These are phyloP conservation scores for Brachirus orientalis DNA, from an alignment of 2,113 vertebrate species.

Conservation along the genomic window DNA sequence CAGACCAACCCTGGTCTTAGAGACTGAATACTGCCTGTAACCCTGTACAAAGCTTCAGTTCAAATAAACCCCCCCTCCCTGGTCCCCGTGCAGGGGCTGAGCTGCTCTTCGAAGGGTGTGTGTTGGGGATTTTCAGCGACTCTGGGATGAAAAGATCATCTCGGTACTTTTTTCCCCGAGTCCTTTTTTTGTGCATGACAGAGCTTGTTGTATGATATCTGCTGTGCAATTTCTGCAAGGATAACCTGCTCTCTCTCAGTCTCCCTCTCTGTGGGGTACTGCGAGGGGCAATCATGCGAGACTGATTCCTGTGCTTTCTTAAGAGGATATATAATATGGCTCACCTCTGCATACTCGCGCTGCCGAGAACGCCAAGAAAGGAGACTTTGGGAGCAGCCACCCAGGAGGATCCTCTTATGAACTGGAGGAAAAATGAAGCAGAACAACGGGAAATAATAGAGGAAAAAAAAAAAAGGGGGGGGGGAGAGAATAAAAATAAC, in stretches of 20 bases:
- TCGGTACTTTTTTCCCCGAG: constrained; percentile 72
- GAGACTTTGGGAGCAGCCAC: constrained; percentile 29
- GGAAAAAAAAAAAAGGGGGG: too few relatives aligned
- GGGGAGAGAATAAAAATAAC: constrained; percentile 7
- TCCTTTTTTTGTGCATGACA: constrained; percentile 70
- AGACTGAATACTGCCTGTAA: constrained; percentile 67
- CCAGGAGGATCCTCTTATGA: constrained; percentile 43
- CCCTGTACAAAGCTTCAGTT: constrained; percentile 71
- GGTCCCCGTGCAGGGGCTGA: constrained; percentile 54
- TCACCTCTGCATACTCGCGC: constrained; percentile 71
- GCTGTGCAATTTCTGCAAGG: constrained; percentile 76
- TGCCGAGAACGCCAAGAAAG: constrained; percentile 58
- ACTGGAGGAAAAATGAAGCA: constrained; percentile 52
- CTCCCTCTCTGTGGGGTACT: constrained; percentile 57
- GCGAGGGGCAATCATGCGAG: constrained; percentile 67
- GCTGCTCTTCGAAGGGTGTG: constrained; percentile 62
- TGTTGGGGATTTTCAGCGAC: constrained; percentile 61
- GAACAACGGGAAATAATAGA: constrained; percentile 49
- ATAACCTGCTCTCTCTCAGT: constrained; percentile 61
- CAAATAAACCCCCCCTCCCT: constrained; percentile 52
- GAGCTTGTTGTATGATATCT: constrained; percentile 72
- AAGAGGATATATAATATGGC: constrained; percentile 79
- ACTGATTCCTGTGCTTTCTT: constrained; percentile 78
- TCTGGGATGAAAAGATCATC: constrained; percentile 67
- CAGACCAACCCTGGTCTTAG: constrained; percentile 69